Conservation (phyloP, 2,113 vertebrate genomes). For the Oncorhynchus keta region DNA sequence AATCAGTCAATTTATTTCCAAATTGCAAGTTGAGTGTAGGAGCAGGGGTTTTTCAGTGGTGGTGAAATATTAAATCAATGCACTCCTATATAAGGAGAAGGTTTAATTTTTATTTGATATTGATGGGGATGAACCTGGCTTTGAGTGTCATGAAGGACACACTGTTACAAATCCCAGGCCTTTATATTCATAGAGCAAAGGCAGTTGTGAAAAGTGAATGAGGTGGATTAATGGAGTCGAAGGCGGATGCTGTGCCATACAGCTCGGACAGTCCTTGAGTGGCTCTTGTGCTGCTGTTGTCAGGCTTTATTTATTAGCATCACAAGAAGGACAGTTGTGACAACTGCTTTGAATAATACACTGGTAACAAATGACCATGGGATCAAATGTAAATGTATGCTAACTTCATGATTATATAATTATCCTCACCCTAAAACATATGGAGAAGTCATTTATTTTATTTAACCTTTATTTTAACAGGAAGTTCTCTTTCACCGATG, state of each 20-base stretch:
- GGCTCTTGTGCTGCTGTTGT: slow-evolving; percentile 60
- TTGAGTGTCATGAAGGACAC: slow-evolving; percentile 77
- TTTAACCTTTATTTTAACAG: too few species aligned
- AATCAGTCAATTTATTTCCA: slow-evolving; percentile 85
- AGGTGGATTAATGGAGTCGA: slow-evolving; percentile 69
- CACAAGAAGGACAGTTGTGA: slow-evolving; percentile 50
- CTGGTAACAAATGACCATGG: slow-evolving; percentile 32
- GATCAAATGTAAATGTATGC: slow-evolving; percentile 51
- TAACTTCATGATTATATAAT: slow-evolving; percentile 44
- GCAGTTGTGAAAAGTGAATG: slow-evolving; percentile 65
- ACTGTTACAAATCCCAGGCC: slow-evolving; percentile 68
- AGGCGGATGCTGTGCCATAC: slow-evolving; percentile 60
- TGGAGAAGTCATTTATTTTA: not conserved
- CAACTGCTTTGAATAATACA: slow-evolving; percentile 37
- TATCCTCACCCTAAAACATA: slow-evolving; percentile 46
- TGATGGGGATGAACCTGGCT: slow-evolving; percentile 74
- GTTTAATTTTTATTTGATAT: slow-evolving; percentile 78
- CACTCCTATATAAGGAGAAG: slow-evolving; percentile 75
- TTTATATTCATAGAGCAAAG: slow-evolving; percentile 70
- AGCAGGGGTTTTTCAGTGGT: slow-evolving; percentile 65
- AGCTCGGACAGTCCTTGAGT: slow-evolving; percentile 66
- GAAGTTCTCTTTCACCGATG: too few species aligned
- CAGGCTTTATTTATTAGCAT: slow-evolving; percentile 65
- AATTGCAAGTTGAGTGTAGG: slow-evolving; percentile 81
- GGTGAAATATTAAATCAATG: slow-evolving; percentile 81